Base-by-base conservation (phyloP, 2,888 invertebrate genomes). In the Oxyscelio sp. region DNA sequence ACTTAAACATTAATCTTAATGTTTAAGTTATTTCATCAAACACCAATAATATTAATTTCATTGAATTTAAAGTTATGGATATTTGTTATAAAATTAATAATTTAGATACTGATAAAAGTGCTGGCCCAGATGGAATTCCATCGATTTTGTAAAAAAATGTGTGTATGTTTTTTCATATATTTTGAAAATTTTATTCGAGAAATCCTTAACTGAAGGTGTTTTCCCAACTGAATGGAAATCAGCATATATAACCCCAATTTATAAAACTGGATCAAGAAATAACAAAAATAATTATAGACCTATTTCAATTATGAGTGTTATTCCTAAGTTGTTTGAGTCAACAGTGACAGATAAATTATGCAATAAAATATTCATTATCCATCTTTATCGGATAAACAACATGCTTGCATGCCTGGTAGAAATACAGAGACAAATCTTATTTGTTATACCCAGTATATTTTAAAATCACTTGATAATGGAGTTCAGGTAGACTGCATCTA, bases 181-280 rank as follows among this genome's bases (percentile, higher is more conserved):
- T 43, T 31, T n/a, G 1, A 61, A 43, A 59, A 40, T 59, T 19
- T 3, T 63, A 13, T 63, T 63, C 17, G 17, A 45, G 15, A 63
- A 24, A 45, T 63, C 45, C 1, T 17, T 63, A 3, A 9, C 19
- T 8, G 45, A 63, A 17, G 61, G 61, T 8, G 15, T 15, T 1
- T 24, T 19, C 50, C 65, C 65, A 9, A 3, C 19, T 13, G 11
- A 22, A 21, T 65, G 66, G 66, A 66, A 66, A 52, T 50, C 38
- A n/a, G 13, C 66, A 1, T 66, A 11, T 22, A 24, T 66, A 2
- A 66, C 15, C 15, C 66, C 66, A 22, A 66, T 66, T 15, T 15
- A 13, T 22, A 66, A 66, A 40, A 22, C 52, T 9, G 66, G 65
- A 9, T 4, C 1, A 9, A 68, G 15, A 43, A 17, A 68, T 15